Evolutionary conservation across 2,888 invertebrate genomes (phyloP).

Genomic region (Amiota communis): DNA sequence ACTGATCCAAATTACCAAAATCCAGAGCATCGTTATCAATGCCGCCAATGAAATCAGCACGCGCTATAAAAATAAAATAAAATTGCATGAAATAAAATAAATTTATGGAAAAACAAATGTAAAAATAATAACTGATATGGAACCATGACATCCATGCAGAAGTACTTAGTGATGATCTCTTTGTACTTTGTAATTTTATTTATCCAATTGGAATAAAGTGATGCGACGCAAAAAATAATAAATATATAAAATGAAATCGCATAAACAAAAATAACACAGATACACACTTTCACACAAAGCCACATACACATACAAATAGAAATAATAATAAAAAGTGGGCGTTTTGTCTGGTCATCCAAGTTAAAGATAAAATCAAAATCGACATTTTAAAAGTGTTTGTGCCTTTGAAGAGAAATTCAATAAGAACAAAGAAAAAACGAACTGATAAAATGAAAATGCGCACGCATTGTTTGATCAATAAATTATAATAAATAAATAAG

Average conservation of each 20-base stretch:
- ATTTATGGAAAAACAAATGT: constrained; percentile 4
- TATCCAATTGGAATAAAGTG: too few relatives aligned
- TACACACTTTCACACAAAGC: background rate
- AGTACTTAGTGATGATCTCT: too few relatives aligned
- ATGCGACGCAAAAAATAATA: too few relatives aligned
- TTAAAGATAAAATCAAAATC: constrained; percentile 1
- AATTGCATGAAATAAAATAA: background rate
- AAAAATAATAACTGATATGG: background rate
- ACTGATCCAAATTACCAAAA: constrained; percentile 87
- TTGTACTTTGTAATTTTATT: too few relatives aligned
- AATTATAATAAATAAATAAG: constrained; percentile 20
- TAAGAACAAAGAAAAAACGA: constrained; percentile 3
- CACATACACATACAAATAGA: constrained; percentile 1
- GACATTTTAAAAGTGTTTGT: background rate
- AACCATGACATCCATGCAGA: too few relatives aligned
- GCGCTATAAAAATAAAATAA: constrained; percentile 72
- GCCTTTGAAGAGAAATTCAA: background rate
- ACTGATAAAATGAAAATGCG: constrained; percentile 12
- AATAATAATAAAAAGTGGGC: constrained; percentile 20
- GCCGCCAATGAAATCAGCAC: constrained; percentile 86
- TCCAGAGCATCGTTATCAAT: constrained; percentile 90
- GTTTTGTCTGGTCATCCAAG: constrained; percentile 19
- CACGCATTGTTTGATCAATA: constrained; percentile 62
- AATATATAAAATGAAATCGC: too few relatives aligned
- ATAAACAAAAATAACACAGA: too few relatives aligned